Base-by-base conservation (phyloP, 2,113 vertebrate species). In the Otis tarda region DNA sequence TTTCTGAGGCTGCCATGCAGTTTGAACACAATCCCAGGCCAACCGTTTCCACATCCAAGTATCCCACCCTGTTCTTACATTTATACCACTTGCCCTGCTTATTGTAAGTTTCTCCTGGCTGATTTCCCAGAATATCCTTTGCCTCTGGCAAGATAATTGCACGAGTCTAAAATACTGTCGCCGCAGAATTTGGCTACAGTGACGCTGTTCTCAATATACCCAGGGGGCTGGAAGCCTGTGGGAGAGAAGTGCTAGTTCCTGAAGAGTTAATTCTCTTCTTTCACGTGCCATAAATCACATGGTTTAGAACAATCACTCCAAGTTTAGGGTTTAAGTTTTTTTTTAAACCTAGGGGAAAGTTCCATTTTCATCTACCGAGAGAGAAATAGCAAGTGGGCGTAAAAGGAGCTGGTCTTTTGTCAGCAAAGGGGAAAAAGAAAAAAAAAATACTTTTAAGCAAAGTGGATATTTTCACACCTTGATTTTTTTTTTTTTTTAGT, bases 11-110 rank as follows among this genome's bases (percentile, higher is more conserved):
- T 96, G 89, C 59, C 85, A 76, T 20, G 6, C 81, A 82, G 57
- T 43, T 92, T 89, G 83, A 95, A 83, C 45, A 49, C 45, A 79
- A 55, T 75, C 60, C 76, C 85, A 67, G 84, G 76, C 86, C 81
- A 94, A 92, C 65, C 35, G 21, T 80, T 93, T 94, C 92, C 79
- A 86, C 41, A 83, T 95, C 91, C 87, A 83, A 96, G 55, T 77
- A 95, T 96, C 91, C 87, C 82, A 41, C 93, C 91, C 95, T 93
- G 83, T 91, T 96, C 84, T 96, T 78, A 94, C 19, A 1, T 95
- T 95, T 94, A 64, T 81, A 94, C 88, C 84, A 94, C 88, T 95
- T 94, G 81, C 89, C 60, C 80, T 96, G 83, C 83, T 97, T 96
- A 78, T 84, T 95, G 10, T 89, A 90, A 96, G 93, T 96, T 95